Percentiles rank a stretch among this genome's conserved stretches.
phyloP scores from a whole-genome alignment of 2,888 invertebrate species.

The Phalera bucephala region DNA sequence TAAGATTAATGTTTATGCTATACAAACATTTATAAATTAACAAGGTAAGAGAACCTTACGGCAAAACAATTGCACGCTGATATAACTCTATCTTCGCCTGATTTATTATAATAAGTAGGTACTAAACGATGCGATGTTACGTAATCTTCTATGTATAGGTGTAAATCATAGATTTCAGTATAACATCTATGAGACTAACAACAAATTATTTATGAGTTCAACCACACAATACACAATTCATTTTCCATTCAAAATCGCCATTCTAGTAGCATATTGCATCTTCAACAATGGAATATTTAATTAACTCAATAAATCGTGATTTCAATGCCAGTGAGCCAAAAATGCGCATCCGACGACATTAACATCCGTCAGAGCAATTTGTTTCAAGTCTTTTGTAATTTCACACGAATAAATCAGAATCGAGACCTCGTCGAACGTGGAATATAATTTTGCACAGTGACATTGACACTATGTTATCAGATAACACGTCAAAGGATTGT shows the following conservation, averaged over 20 bases:
- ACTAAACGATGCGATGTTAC: slow-evolving; percentile 6
- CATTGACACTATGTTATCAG: slow-evolving; percentile 13
- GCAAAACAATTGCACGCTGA: not conserved
- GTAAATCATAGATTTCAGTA: too few species aligned
- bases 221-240: slow-evolving; percentile 9
- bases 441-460: slow-evolving; percentile 11
- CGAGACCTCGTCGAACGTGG: slow-evolving; percentile 14
- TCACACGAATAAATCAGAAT: slow-evolving; percentile 27
- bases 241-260: slow-evolving; percentile 7
- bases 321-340: slow-evolving; percentile 26
- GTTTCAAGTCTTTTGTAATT: slow-evolving; percentile 25
- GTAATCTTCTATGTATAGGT: too few species aligned
- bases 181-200: not conserved
- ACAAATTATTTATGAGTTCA: not conserved
- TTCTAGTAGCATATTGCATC: slow-evolving; percentile 18
- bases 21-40: slow-evolving; percentile 1
- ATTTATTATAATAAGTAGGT: not conserved
- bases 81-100: not conserved
- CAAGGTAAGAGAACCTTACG: not conserved
- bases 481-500: slow-evolving; percentile 11
- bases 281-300: slow-evolving; percentile 31
- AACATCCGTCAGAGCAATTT: slow-evolving; percentile 23
- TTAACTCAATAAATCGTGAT: slow-evolving; percentile 32
- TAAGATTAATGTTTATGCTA: slow-evolving; percentile 1
- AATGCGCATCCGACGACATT: slow-evolving; percentile 20